Conservation (phyloP, 2,888 invertebrate genomes). For the Caenorhabditis virilis region DNA sequence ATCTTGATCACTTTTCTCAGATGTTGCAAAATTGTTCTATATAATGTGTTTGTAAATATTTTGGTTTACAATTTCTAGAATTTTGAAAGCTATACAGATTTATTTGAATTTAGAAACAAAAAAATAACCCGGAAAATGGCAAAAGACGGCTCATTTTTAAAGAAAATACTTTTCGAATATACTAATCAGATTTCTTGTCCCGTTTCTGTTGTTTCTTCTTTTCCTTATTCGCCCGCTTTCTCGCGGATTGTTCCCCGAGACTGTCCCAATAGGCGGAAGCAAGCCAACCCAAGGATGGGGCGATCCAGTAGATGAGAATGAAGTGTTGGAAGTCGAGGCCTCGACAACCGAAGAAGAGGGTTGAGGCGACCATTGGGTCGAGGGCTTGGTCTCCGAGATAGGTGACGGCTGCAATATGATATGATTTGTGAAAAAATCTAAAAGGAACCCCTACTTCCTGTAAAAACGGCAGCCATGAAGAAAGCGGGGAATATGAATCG, state of each 20-base stretch:
- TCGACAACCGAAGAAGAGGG: constrained; percentile 45
- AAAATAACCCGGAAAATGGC: too few relatives aligned
- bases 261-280: constrained; percentile 20
- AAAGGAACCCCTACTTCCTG: constrained; percentile 13
- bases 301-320: constrained; percentile 47
- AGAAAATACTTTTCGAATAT: too few relatives aligned
- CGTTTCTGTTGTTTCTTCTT: background rate
- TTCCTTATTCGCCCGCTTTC: background rate
- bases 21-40: too few relatives aligned
- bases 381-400: constrained; percentile 46
- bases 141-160: too few relatives aligned
- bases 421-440: background rate
- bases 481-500: constrained; percentile 25
- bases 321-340: constrained; percentile 41
- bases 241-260: background rate
- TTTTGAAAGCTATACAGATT: too few relatives aligned
- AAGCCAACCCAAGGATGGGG: constrained; percentile 46
- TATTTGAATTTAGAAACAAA: too few relatives aligned
- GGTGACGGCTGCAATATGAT: constrained; percentile 32
- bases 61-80: too few relatives aligned
- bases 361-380: constrained; percentile 46
- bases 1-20: too few relatives aligned
- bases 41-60: too few relatives aligned
- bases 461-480: constrained; percentile 35
- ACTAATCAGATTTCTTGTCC: too few relatives aligned